Evolutionary conservation across 92 coral and sea anemone genomes (phyloP).

Genomic region (Heteractis magnifica): DNA sequence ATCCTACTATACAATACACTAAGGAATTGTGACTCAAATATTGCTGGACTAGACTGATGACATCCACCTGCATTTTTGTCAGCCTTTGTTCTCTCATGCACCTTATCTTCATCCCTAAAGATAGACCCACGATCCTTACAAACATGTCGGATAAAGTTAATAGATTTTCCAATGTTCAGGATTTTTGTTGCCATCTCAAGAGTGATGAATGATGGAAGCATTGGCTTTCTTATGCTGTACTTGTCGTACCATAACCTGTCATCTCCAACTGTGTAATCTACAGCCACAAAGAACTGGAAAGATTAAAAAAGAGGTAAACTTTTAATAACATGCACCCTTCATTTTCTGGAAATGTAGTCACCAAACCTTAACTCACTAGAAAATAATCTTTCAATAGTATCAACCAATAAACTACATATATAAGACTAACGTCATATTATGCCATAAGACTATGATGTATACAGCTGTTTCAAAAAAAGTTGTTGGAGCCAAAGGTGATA

Average conservation of each 20-base stretch:
- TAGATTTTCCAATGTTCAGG: conserved; percentile 95
- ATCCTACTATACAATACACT: neutral
- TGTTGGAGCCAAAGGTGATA: no score
- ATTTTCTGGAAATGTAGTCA: no score
- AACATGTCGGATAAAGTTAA: conserved; percentile 92
- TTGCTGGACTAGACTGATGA: neutral
- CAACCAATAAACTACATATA: no score
- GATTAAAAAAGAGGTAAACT: neutral
- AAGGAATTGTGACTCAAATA: neutral
- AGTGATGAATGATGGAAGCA: conserved; percentile 97
- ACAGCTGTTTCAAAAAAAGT: no score
- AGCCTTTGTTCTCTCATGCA: conserved; percentile 39
- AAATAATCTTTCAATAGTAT: no score
- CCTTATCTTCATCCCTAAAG: conserved; percentile 60
- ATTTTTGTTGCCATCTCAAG: conserved; percentile 93
- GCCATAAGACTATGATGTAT: no score
- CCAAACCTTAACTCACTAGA: no score
- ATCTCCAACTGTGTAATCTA: conserved; percentile 87
- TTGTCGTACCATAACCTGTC: conserved; percentile 97
- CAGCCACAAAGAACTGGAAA: conserved; percentile 89
- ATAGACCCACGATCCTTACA: conserved; percentile 89
- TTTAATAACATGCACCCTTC: no score
- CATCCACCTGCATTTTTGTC: conserved; percentile 52
- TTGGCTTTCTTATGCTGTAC: conserved; percentile 89
- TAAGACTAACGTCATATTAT: no score